Evolutionary conservation across 2,888 invertebrate species (phyloP), one percentile per base, ranked within the genome.

Genomic region (Tiphia femorata): DNA sequence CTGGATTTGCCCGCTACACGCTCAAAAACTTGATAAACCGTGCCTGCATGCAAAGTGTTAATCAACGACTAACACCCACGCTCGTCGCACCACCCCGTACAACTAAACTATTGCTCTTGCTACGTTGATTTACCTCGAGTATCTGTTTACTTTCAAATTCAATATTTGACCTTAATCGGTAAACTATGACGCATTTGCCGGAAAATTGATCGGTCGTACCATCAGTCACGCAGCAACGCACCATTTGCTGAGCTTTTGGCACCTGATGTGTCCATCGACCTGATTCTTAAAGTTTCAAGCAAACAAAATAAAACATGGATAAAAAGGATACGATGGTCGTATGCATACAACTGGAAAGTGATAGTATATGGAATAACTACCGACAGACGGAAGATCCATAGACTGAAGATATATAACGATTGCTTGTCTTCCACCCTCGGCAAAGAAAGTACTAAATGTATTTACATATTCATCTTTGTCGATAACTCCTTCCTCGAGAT

Each of bases 171-270:
- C 85, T 87, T 12, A 88, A 86, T 66, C 92, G 88, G 77, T 92
- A 91, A 68, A 91, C 88, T 27, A 89, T 89, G n/a, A 93, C 85
- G 79, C 90, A 91, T 72, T 84, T 86, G 2, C 91, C 92, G 51
- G 84, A 84, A 17, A 92, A 85, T 49, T 86, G 81, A 63, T 88
- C 85, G 17, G 84, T 83, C 17, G 84, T 80, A 16, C 90, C 91
- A 78, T 89, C 88, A 0, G 90, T 88, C 46, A 93, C 84, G 56
- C 90, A 88, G 1, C 88, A 84, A 47, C 91, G 86, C 62, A 86
- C 86, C 64, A 89, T 84, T 48, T 72, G 64, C 3, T 14, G 27
- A 57, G 82, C 80, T 49, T 72, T 54, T 2, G 72, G 56, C 2
- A 73, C 48, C 8, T 85, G 83, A 2, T 85, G 84, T 49, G 85